phyloP scores from a whole-genome alignment of 2,113 vertebrate species.

The Lipotes vexillifer region DNA sequence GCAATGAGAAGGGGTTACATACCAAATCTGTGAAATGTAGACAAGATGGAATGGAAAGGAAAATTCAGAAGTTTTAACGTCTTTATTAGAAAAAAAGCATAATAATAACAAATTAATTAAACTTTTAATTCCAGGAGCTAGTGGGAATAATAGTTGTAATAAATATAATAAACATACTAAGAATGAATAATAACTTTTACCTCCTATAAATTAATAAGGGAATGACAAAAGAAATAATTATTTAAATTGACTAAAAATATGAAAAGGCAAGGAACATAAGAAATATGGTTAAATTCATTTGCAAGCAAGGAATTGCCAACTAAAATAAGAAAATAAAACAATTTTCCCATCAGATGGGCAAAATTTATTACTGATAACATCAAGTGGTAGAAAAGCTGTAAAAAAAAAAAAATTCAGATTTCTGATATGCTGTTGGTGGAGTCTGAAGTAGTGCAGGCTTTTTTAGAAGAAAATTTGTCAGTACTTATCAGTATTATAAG shows the following conservation, averaged over 20 bases:
- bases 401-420: not conserved
- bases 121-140: not conserved
- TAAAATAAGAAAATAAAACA: not conserved
- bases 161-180: not conserved
- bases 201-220: not conserved
- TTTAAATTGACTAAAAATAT: not conserved
- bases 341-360: not conserved
- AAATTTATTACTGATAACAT: not conserved
- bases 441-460: not conserved
- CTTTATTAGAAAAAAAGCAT: not conserved
- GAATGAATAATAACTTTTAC: not conserved
- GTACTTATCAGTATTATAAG: not conserved
- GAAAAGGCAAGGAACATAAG: not conserved
- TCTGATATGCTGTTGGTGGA: not conserved
- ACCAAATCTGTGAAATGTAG: not conserved
- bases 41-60: not conserved
- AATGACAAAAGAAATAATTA: not conserved
- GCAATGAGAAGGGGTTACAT: not conserved
- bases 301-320: not conserved
- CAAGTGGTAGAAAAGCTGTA: not conserved
- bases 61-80: not conserved
- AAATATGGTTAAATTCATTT: not conserved
- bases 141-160: not conserved
- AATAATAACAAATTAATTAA: slow-evolving; percentile 24
- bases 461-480: not conserved